Conservation (phyloP, 2,113 vertebrate species). For the Danionella cerebrum region DNA sequence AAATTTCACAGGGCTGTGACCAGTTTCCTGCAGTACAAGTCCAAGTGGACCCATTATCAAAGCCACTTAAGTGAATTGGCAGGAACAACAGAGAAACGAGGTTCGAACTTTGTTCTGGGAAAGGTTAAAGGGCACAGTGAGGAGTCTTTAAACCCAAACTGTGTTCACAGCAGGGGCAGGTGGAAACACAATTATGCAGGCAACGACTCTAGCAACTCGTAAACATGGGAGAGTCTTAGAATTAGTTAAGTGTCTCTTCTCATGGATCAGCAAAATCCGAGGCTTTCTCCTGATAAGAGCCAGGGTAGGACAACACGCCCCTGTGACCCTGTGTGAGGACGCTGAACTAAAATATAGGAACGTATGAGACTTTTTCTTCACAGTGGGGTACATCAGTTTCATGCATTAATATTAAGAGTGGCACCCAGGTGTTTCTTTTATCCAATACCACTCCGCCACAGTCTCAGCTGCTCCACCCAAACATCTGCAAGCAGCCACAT, state of each 20-base stretch:
- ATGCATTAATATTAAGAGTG: too few species aligned
- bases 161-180: slow-evolving; percentile 7
- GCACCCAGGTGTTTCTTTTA: slow-evolving; percentile 33
- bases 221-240: too few species aligned
- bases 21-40: slow-evolving; percentile 17
- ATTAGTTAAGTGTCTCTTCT: too few species aligned
- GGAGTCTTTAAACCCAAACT: slow-evolving; percentile 30
- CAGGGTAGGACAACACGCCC: too few species aligned
- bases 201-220: not conserved
- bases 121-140: slow-evolving; percentile 30
- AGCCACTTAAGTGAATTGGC: slow-evolving; percentile 22
- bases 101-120: slow-evolving; percentile 12
- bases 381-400: too few species aligned
- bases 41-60: slow-evolving; percentile 32
- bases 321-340: too few species aligned
- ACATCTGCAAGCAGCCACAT: slow-evolving; percentile 28
- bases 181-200: slow-evolving; percentile 13
- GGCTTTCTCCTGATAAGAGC: too few species aligned
- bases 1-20: slow-evolving; percentile 21
- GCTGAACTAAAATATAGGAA: too few species aligned
- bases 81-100: slow-evolving; percentile 30
- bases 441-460: slow-evolving; percentile 29
- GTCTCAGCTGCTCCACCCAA: slow-evolving; percentile 20
- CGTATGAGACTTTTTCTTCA: too few species aligned
- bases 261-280: too few species aligned